These are phyloP conservation scores for Caerostris extrusa DNA, from an alignment of 1,140 invertebrate genomes.

Conservation along the genomic window DNA sequence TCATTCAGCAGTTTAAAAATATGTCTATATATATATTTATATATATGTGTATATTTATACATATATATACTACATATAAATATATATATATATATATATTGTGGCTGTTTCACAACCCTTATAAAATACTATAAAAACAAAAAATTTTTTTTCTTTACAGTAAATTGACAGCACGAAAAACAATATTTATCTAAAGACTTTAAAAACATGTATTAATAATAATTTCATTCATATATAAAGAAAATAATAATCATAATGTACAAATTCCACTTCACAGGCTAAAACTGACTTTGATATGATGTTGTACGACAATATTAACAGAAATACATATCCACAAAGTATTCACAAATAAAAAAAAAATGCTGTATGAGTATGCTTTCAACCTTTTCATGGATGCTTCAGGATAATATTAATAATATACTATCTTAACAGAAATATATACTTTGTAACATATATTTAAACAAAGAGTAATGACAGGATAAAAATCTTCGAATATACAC, in stretches of 20 bases:
- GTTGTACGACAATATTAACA: constrained; percentile 52
- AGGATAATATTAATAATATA: constrained; percentile 71
- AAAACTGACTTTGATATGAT: constrained; percentile 70
- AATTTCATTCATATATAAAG: constrained; percentile 26
- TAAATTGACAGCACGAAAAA: constrained; percentile 42
- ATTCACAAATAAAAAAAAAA: constrained; percentile 39
- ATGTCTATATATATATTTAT: constrained; percentile 30
- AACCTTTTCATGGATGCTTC: constrained; percentile 72
- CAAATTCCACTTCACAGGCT: constrained; percentile 57
- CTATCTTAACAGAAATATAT: constrained; percentile 75
- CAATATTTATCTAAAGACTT: constrained; percentile 3
- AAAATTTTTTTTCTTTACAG: constrained; percentile 10
- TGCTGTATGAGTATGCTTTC: constrained; percentile 42
- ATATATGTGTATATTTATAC: constrained; percentile 5
- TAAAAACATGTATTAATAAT: constrained; percentile 55
- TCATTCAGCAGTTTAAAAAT: constrained; percentile 23
- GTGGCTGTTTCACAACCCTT: constrained; percentile 66
- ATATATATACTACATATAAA: constrained; percentile 33
- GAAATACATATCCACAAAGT: constrained; percentile 50
- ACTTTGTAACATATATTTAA: constrained; percentile 76
- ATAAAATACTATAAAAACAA: constrained; percentile 71
- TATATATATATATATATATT: constrained; percentile 37
- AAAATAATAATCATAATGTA: constrained; percentile 54
- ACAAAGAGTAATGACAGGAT: constrained; percentile 76
- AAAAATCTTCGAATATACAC: constrained; percentile 77